Evolutionary conservation across 2,797 vertebrate genomes (phyloP).

Genomic region (Danio kyathit): DNA sequence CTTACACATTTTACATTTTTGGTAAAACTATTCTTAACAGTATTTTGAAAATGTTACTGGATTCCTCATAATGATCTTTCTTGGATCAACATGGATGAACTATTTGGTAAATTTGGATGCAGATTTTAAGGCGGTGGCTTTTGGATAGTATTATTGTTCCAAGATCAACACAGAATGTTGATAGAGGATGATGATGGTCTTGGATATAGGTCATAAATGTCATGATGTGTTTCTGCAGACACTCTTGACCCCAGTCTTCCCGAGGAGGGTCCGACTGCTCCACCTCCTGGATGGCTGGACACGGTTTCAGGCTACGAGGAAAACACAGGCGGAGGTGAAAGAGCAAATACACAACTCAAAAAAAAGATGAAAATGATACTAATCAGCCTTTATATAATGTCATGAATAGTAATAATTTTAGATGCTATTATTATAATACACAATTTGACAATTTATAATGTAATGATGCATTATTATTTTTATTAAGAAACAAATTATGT

Average conservation of each 20-base stretch:
- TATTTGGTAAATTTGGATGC: too few species aligned
- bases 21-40: too few species aligned
- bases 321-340: slow-evolving; percentile 65
- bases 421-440: too few species aligned
- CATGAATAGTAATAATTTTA: not conserved
- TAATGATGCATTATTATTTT: not conserved
- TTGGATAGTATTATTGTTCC: not conserved
- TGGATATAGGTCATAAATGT: not conserved
- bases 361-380: not conserved
- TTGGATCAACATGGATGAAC: not conserved
- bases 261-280: slow-evolving; percentile 71
- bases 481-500: not conserved
- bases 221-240: slow-evolving; percentile 64
- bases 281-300: slow-evolving; percentile 77
- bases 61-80: not conserved
- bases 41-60: not conserved
- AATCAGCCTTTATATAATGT: not conserved
- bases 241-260: slow-evolving; percentile 73
- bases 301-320: slow-evolving; percentile 67
- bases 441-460: too few species aligned
- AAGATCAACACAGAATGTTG: not conserved
- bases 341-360: not conserved
- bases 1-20: too few species aligned
- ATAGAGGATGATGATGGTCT: not conserved
- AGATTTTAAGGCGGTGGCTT: not conserved